Base-by-base conservation (phyloP, 2,888 invertebrate genomes). In the Laspeyria flexula region DNA sequence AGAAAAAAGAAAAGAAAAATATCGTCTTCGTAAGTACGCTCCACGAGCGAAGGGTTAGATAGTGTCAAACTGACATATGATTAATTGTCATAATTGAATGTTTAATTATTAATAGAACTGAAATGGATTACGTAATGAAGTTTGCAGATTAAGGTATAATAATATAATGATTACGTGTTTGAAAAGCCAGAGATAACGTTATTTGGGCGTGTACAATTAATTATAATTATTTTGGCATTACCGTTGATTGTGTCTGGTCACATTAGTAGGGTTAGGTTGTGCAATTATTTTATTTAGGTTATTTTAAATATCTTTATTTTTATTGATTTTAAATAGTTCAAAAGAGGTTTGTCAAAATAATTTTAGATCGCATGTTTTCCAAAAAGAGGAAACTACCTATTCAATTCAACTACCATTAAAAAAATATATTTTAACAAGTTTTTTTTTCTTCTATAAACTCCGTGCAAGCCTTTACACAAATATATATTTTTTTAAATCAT, bases 31-130 rank as follows among this genome's bases (percentile, higher is more conserved):
- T n/a, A n/a, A n/a, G n/a, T 71, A 60, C 48, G 48, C 34, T 34
- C 38, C 27, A 37, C 31, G 15, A 4, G 39, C 29, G 42, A 39
- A 4, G 42, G 41, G 43, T 47, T 23, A 30, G 10, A 7, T 27
- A 21, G 4, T 39, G 33, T 44, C n/a, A 45, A 25, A 13, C 13
- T 51, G 46, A 31, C 39, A 27, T 15, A 27, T 39, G 35, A 54
- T 56, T 46, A 51, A 56, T 48, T 39, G 45, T 42, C 16, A 15
- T 47, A 48, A 56, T 50, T 54, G 38, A 38, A 45, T 27, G 33
- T 10, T 54, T 37, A 42, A 53, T 44, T 44, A 58, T 50, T 54
- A 35, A 43, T 43, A 29, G 27, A 12, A 39, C 25, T 43, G 41
- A 25, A 35, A 37, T 39, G 40, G 43, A 29, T 44, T 37, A 13